Evolutionary conservation across 2,797 vertebrate genomes (phyloP), one percentile per base, ranked within the genome.

Genomic region (Enteromius unitaeniatus): DNA sequence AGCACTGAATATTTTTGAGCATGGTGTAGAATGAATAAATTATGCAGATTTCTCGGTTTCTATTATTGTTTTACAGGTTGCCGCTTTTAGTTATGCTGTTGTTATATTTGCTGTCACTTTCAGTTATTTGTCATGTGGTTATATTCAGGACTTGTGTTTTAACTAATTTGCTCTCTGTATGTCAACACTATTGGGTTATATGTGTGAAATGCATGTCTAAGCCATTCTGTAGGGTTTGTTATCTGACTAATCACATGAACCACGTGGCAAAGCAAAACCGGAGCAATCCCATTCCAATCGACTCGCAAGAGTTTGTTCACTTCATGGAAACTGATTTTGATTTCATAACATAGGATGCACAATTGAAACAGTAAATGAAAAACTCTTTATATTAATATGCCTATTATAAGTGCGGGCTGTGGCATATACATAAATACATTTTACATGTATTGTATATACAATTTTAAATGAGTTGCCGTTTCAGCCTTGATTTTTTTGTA

Each of bases 21-120:
- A 19, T 3, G 37, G 75, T 31, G 23, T 31, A 26, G 14, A 78
- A 28, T 28, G 15, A 78, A 62, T 45, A 28, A 45, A 64, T 31
- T 21, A 21, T 47, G 58, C 75, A 78, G 55, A 47, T 62, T 64
- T 8, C 15, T 6, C 37, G 62, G 55, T 21, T 47, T 6, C 55
- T 19, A 78, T 28, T 58, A 40, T 40, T 58, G 73, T 37, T 62
- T 77, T 23, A 26, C 31, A 78, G 55, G 45, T 74, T 45, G 14
- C 23, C 64, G 23, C 55, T 64, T 26, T 60, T 21, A 28, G 62
- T 45, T 47, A 23, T 47, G 75, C 75, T 78, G 58, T 62, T 77
- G 58, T 47, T 64, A 78, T 60, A 45, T 42, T 78, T 64, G 28
- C 6, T 31, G 13, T 45, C 55, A 13, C 23, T 78, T 45, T 45